phyloP scores from a whole-genome alignment of 1,140 invertebrate species.

The Brachionus koreanus region DNA sequence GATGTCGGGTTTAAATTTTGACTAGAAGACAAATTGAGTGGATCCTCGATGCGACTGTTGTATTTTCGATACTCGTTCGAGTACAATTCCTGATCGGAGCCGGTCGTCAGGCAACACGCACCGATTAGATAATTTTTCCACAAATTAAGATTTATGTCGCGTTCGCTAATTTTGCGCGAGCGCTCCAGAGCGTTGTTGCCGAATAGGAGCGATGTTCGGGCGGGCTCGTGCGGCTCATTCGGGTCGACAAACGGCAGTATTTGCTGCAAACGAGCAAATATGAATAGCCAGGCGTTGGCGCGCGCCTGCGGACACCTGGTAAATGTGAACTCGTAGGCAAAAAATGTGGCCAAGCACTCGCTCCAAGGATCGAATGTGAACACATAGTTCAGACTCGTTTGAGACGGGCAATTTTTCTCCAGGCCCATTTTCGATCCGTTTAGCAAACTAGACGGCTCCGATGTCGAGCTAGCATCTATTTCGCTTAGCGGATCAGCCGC shows the following conservation, averaged over 20 bases:
- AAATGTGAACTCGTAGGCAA: constrained; percentile 67
- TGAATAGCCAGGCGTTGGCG: constrained; percentile 87
- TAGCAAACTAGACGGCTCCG: background rate
- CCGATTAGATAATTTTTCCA: constrained; percentile 95
- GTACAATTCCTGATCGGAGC: constrained; percentile 59
- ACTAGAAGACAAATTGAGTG: background rate
- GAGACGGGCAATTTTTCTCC: background rate
- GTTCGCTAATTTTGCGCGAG: constrained; percentile 72
- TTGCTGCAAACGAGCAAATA: constrained; percentile 81
- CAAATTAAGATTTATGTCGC: constrained; percentile 83
- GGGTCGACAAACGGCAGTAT: constrained; percentile 89
- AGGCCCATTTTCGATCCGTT: background rate
- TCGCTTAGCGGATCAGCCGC: background rate
- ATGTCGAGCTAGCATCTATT: background rate
- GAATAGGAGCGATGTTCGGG: constrained; percentile 69
- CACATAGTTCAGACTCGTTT: background rate
- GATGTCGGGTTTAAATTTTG: background rate
- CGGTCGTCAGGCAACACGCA: constrained; percentile 82
- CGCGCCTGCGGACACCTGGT: constrained; percentile 75
- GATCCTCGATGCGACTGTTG: background rate
- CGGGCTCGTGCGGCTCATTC: constrained; percentile 60
- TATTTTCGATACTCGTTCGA: background rate
- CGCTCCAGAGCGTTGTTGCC: constrained; percentile 87
- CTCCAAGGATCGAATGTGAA: constrained; percentile 68
- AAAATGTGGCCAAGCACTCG: constrained; percentile 75